Evolutionary conservation across 2,113 vertebrate genomes (phyloP).

Genomic region (Anoplopoma fimbria): DNA sequence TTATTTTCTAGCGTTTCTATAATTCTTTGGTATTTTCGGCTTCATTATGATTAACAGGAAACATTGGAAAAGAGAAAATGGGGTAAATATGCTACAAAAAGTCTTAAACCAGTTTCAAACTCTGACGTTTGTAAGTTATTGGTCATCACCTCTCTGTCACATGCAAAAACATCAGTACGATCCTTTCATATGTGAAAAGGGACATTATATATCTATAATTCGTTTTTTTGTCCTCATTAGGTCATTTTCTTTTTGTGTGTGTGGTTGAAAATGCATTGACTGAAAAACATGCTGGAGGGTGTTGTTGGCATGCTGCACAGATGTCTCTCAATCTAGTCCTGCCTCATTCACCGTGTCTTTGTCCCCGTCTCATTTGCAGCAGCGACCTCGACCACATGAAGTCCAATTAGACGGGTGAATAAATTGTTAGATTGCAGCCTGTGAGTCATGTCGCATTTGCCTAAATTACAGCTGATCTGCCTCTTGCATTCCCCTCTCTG

Average conservation of each 20-base stretch:
- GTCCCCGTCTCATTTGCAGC: no score
- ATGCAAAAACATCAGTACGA: neutral
- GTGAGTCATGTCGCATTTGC: neutral
- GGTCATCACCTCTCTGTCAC: neutral
- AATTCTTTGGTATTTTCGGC: no score
- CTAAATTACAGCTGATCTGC: neutral
- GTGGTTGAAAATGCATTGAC: neutral
- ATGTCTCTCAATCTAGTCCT: conserved; percentile 8
- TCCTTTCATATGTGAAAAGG: neutral
- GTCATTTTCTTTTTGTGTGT: conserved; percentile 8
- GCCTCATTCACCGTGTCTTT: neutral
- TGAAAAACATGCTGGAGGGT: neutral
- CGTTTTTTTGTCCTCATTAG: conserved; percentile 22
- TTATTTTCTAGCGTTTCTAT: no score
- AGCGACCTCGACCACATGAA: no score
- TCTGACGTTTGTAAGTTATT: neutral
- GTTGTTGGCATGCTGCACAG: neutral
- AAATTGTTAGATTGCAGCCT: conserved; percentile 1
- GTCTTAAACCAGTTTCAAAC: no score
- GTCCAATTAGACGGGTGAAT: neutral
- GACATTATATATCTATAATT: neutral
- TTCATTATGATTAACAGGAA: no score
- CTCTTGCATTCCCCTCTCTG: neutral
- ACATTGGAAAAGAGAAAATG: no score
- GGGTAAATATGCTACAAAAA: no score